Evolutionary conservation across 1,140 invertebrate species (phyloP), one percentile per base, ranked within the genome.

Genomic region (Zaprionus tsacasi): DNA sequence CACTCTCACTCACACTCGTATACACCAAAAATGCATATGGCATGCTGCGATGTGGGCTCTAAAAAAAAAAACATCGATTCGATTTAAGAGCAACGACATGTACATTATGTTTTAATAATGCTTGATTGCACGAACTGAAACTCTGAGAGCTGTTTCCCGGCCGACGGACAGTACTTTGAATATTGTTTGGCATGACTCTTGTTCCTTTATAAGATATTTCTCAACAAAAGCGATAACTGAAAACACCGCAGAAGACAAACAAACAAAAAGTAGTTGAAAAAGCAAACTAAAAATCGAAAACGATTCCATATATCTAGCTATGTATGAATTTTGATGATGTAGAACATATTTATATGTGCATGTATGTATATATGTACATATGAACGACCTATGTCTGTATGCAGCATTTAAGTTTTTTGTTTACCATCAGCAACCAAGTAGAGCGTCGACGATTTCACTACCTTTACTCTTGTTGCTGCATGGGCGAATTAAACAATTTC

Each of bases 31-130:
- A 63, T 36, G 72, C 66, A 72, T 67, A 73, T 70, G 71, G 40
- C 68, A 73, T 68, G 81, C 70, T 67, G 43, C 52, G 70, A 75
- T 75, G 71, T 70, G 65, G 58, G 73, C 77, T 81, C 81, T 70
- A 38, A 55, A 6, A 40, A 59, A 52, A 6, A 40, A 59, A 52
- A 83, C 59, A 73, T 72, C 57, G 45, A 79, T 52, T 54, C 59
- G 54, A 83, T 76, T 66, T 57, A 63, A 72, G 70, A 79, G 70
- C 78, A 72, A 82, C 74, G 33, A 83, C 81, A 88, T 78, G 73
- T 83, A 89, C 81, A 88, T 88, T 88, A 88, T 88, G 85, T 88
- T 88, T 88, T 89, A 88, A 89, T 88, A 88, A 88, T 88, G 85
- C 79, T 82, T 85, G 79, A 81, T 70, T 78, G 68, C 77, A 74